phyloP scores from a whole-genome alignment of 1,140 invertebrate species.

The Formica selysi region DNA sequence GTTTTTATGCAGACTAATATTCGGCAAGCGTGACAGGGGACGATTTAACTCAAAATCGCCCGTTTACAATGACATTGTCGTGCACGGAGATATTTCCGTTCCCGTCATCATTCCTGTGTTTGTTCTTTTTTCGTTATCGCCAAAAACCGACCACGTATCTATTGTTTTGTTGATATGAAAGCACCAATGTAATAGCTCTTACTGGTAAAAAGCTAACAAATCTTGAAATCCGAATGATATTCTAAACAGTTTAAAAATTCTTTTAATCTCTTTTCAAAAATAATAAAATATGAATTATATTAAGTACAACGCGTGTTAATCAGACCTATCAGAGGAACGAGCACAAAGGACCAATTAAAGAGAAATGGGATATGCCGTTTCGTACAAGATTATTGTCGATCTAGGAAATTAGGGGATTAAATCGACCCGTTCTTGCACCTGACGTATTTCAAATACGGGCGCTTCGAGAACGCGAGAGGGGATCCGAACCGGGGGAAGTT shows the following conservation, averaged over 20 bases:
- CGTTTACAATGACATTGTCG: conserved; percentile 51
- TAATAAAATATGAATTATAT: neutral
- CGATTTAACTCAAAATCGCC: conserved; percentile 73
- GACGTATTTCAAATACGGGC: conserved; percentile 75
- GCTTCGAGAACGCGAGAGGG: conserved; percentile 42
- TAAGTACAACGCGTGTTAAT: neutral
- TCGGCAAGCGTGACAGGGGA: conserved; percentile 74
- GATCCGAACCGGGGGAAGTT: conserved; percentile 61
- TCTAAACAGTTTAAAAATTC: neutral
- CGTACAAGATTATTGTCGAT: conserved; percentile 63
- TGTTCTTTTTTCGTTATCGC: conserved; percentile 33
- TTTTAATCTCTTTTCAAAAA: neutral
- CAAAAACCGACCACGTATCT: neutral
- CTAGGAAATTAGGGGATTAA: conserved; percentile 74
- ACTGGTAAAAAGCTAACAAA: neutral
- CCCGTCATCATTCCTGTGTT: conserved; percentile 17
- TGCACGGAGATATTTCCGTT: conserved; percentile 40
- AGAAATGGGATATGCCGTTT: conserved; percentile 56
- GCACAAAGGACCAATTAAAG: neutral
- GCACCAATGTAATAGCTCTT: neutral
- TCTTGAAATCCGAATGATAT: neutral
- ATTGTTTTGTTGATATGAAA: neutral
- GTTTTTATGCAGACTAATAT: conserved; percentile 79
- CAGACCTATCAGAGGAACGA: neutral
- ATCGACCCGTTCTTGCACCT: conserved; percentile 73